These are phyloP conservation scores for Elysia crispata DNA, from an alignment of 2,888 invertebrate genomes.

Conservation along the genomic window DNA sequence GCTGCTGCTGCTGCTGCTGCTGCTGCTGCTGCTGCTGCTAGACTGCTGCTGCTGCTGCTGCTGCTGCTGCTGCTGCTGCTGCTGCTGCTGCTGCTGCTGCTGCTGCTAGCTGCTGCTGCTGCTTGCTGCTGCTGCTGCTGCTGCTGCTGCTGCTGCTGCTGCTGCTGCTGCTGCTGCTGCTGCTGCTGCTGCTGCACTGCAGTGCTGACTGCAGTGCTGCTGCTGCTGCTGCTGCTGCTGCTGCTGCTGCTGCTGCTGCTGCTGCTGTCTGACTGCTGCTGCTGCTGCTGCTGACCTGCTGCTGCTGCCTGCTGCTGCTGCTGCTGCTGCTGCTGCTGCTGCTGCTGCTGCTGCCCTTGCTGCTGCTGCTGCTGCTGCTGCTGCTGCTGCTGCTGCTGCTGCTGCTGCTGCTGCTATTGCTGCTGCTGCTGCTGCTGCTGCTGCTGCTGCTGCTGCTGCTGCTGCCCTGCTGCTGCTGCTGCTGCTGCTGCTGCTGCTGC, in stretches of 20 bases:
- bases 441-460: slow-evolving; percentile 25
- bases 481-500: neutral
- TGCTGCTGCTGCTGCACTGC: slow-evolving; percentile 14
- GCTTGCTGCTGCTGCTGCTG: too few relatives aligned
- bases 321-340: slow-evolving; percentile 22
- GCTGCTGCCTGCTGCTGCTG: neutral
- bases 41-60: too few relatives aligned
- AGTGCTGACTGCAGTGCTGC: neutral
- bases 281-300: too few relatives aligned
- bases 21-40: too few relatives aligned
- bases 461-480: neutral
- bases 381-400: slow-evolving; percentile 20
- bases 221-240: neutral
- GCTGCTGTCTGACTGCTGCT: too few relatives aligned
- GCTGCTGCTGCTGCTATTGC: slow-evolving; percentile 27
- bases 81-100: slow-evolving; percentile 10
- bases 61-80: slow-evolving; percentile 5
- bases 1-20: too few relatives aligned
- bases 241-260: neutral
- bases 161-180: slow-evolving; percentile 38
- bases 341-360: slow-evolving; percentile 15
- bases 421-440: neutral
- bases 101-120: too few relatives aligned
- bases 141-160: slow-evolving; percentile 28
- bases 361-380: slow-evolving; percentile 18